A percentile compares a stretch with the other conserved stretches of the same genome.
Conservation (phyloP, 2,113 vertebrate genomes). For the Forbesichthys agassizii region DNA sequence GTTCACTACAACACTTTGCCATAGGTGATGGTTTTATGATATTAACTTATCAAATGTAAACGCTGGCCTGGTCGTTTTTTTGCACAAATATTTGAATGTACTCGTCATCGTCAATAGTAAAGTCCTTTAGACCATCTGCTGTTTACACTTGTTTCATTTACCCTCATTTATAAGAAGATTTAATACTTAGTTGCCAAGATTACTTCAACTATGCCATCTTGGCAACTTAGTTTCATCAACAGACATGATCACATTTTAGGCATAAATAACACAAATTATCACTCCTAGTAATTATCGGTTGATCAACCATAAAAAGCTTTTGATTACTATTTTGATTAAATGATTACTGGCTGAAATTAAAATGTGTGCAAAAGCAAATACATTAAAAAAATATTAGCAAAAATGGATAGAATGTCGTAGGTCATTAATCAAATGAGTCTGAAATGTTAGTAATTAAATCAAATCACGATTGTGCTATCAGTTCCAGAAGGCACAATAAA, state of each 20-base stretch:
- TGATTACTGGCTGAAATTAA: not conserved
- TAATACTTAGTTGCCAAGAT: not conserved
- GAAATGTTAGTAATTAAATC: not conserved
- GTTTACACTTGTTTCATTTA: slow-evolving; percentile 8
- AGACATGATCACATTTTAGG: slow-evolving; percentile 39
- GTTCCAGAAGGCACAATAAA: not conserved
- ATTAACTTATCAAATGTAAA: too few species aligned
- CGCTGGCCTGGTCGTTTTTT: not conserved
- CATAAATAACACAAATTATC: slow-evolving; percentile 25
- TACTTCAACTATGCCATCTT: too few species aligned
- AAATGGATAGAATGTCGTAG: not conserved
- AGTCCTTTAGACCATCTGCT: slow-evolving; percentile 12
- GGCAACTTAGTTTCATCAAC: slow-evolving; percentile 1
- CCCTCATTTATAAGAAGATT: slow-evolving; percentile 23
- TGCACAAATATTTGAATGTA: slow-evolving; percentile 9
- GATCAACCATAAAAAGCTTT: slow-evolving; percentile 40
- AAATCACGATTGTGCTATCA: not conserved
- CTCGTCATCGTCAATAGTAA: not conserved
- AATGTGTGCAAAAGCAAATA: not conserved
- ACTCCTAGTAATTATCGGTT: slow-evolving; percentile 29
- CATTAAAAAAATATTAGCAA: not conserved
- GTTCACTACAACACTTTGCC: too few species aligned
- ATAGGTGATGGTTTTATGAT: too few species aligned
- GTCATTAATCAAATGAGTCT: not conserved
- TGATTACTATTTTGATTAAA: not conserved